Percentiles rank a stretch among this genome's conserved stretches.
These are phyloP conservation scores for Kradibia gibbosae DNA, from an alignment of 1,140 invertebrate species.

Conservation along the genomic window DNA sequence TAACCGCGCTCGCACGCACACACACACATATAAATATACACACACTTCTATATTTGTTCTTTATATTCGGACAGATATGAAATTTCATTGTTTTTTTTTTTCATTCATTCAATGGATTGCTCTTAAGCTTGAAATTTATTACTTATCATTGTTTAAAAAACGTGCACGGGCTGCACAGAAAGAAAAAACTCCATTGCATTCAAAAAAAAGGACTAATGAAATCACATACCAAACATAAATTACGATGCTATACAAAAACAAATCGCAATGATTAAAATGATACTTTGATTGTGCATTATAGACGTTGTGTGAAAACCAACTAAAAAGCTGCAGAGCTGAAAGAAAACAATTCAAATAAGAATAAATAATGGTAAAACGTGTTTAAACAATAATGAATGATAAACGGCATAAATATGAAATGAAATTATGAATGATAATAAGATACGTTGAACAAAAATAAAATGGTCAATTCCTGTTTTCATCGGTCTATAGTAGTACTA, in stretches of 20 bases:
- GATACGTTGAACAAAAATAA: not conserved
- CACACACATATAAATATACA: not conserved
- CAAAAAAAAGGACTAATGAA: too few relatives aligned
- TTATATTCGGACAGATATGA: not conserved
- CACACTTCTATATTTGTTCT: too few relatives aligned
- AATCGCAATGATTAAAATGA: constrained; percentile 30
- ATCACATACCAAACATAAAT: not conserved
- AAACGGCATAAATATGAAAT: not conserved
- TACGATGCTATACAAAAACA: constrained; percentile 18
- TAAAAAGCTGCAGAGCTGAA: constrained; percentile 37
- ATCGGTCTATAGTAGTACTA: not conserved
- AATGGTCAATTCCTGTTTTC: not conserved
- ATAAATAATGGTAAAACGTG: constrained; percentile 11
- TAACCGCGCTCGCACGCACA: too few relatives aligned
- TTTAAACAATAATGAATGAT: constrained; percentile 33
- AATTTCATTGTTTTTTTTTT: not conserved
- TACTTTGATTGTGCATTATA: constrained; percentile 33
- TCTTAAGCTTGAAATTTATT: too few relatives aligned
- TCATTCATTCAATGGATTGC: too few relatives aligned
- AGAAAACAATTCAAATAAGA: constrained; percentile 25
- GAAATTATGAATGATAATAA: not conserved
- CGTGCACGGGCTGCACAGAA: too few relatives aligned
- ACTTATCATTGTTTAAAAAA: too few relatives aligned
- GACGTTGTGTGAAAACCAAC: constrained; percentile 1
- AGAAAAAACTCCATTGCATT: too few relatives aligned